Evolutionary conservation across 2,888 invertebrate species (phyloP), one percentile per base, ranked within the genome.

Genomic region (Erebia epiphron): DNA sequence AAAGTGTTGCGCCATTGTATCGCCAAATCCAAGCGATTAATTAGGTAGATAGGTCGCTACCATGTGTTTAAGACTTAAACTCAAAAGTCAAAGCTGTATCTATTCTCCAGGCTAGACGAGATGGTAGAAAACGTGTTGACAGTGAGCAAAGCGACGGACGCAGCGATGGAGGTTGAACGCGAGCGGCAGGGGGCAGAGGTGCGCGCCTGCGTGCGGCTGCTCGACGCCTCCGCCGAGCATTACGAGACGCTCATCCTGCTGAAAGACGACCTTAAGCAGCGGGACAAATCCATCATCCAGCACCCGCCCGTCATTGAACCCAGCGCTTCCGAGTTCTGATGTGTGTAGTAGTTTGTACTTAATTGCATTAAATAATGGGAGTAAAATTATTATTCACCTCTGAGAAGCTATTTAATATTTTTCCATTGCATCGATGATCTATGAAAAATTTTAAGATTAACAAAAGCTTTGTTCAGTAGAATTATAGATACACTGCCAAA

Each of bases 241-340:
- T 93, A 92, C 72, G 93, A 93, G 77, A 83, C 88, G 72, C 81
- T 93, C 10, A 81, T 85, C 65, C 81, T 92, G 16, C 78, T 92
- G 10, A 81, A 85, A 0, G 88, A 91, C 56, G 91, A 91, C 62
- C 81, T 93, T 1, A 81, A 84, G 2, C 80, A 79, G 69, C 79
- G 84, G 13, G 83, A 86, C 2, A 78, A 75, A 41, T 57, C 75
- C 10, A 79, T 73, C 61, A 75, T 77, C 8, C 87, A 88, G 43
- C 75, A 77, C 0, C 91, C 92, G 13, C 92, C 92, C 0, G 76
- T 76, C 1, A 86, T 90, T 5, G 90, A 89, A 70, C 79, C 83
- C 0, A 88, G 86, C 69, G 64, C 79, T 41, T 79, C 82, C 8
- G 70, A 72, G 35, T 72, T 54, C 10, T 54, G 18, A 54, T 9